Base-by-base conservation (phyloP, 1,140 invertebrate species). In the Lutraria rhynchaena region DNA sequence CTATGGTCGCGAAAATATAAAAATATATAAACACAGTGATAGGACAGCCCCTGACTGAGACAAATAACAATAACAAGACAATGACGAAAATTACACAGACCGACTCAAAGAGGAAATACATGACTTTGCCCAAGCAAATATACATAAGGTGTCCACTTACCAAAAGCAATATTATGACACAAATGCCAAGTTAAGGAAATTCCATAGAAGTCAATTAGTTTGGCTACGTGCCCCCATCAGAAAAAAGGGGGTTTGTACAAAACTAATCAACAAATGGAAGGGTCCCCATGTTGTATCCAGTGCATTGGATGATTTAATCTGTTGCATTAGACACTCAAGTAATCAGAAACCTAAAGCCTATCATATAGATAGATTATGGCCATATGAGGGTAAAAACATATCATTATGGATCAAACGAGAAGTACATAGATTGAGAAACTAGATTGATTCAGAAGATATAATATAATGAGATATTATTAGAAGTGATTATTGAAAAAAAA, bases 141-240 rank as follows among this genome's bases (percentile, higher is more conserved):
- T 61, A 7, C 4, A 24, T 7, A 41, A 61, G 13, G 35, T 19
- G 13, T 5, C 58, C 31, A 35, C 3, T 35, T 61, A 61, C 17
- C 29, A 61, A n/a, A 61, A 61, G 31, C 35, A 35, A 22, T 22
- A 61, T n/a, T 61, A 61, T 37, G 33, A 61, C n/a, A 15, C 58
- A 5, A 61, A 41, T 35, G 11, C 58, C 4, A 37, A 61, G 9
- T 17, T 4, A 37, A 61, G n/a, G 19, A 3, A 1, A 37, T 61
- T 11, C 19, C 11, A 11, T 9, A 61, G 41, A 35, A 35, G 58
- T 37, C 31, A 61, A 19, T n/a, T 35, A 1, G 58, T 67, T 24
- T 70, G 67, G 67, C 33, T 70, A 19, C 67, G 53, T 31, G 46
- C 49, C 22, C 67, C 67, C 27, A 70, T n/a, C 67, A 27, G 4